Base-by-base conservation (phyloP, 2,888 invertebrate species). In the Tromatobia lineatoria region DNA sequence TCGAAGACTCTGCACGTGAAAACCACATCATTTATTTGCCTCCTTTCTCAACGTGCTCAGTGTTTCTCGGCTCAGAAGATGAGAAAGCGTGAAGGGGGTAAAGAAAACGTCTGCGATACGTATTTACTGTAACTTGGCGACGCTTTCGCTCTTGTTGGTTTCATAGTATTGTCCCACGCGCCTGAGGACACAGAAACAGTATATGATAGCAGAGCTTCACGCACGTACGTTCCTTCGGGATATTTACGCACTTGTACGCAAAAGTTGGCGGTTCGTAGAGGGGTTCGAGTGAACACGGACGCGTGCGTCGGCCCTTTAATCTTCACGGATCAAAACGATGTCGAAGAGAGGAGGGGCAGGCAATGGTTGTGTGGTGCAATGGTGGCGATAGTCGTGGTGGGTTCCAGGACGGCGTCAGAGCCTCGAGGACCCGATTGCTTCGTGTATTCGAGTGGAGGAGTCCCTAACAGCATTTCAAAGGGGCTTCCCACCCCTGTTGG, bases 251-350 rank as follows among this genome's bases (percentile, higher is more conserved):
- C 86, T 90, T 89, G 90, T 86, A 80, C 83, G 82, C 82, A 80
- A 86, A 85, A 86, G 86, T 85, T 86, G 86, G 85, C 83, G 85
- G 54, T 80, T 61, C 75, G 86, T 80, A 77, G 83, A 82, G 86
- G 82, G 77, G 69, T 82, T 83, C 77, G 80, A 80, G 85, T 73
- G 81, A 80, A 82, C 57, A 82, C 77, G 71, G 85, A 85, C 84
- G 82, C 83, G 78, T 80, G 88, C 86, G 87, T 88, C 86, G 88
- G 89, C 90, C 92, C 93, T 93, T 93, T 93, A 93, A 93, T 93
- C 93, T 93, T 92, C 90, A 89, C 89, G 92, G 93, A 93, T 93
- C 92, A 92, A 93, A 93, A 92, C 91, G 91, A 86, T 85, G 87
- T 87, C 76, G 73, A 34, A 38, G 80, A 42, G 67, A 79, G 67